These are phyloP conservation scores for Leptobrachium ailaonicum DNA, from an alignment of 2,113 vertebrate species.

Conservation along the genomic window DNA sequence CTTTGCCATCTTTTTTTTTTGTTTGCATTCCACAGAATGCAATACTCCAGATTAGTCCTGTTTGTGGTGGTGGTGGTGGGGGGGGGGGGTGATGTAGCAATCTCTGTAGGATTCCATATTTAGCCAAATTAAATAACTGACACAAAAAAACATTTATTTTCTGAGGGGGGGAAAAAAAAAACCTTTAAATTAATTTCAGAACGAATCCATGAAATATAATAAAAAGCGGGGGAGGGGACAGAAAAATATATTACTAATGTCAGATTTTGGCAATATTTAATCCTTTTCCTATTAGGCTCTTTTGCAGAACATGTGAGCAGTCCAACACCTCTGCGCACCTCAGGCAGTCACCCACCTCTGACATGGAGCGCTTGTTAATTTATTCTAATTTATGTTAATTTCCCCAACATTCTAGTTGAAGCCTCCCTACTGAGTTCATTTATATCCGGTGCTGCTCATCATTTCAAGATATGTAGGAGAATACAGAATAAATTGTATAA, in stretches of 20 bases:
- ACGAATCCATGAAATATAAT: not conserved
- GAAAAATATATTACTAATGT: not conserved
- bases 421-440: not conserved
- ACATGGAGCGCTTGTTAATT: too few species aligned
- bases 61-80: too few species aligned
- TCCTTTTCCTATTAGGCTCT: not conserved
- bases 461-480: not conserved
- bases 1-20: too few species aligned
- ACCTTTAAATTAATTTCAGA: not conserved
- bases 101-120: not conserved
- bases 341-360: too few species aligned
- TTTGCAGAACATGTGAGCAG: not conserved
- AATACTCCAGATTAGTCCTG: too few species aligned
- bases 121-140: not conserved
- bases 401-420: too few species aligned
- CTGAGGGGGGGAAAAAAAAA: not conserved
- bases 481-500: not conserved
- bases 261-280: not conserved
- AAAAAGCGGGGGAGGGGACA: not conserved
- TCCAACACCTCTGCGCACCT: too few species aligned
- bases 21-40: too few species aligned
- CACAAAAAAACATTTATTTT: not conserved
- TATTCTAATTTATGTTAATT: too few species aligned
- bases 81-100: too few species aligned
- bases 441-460: not conserved